Conservation (phyloP, 1,140 invertebrate species). For the Ceratina calcarata region DNA sequence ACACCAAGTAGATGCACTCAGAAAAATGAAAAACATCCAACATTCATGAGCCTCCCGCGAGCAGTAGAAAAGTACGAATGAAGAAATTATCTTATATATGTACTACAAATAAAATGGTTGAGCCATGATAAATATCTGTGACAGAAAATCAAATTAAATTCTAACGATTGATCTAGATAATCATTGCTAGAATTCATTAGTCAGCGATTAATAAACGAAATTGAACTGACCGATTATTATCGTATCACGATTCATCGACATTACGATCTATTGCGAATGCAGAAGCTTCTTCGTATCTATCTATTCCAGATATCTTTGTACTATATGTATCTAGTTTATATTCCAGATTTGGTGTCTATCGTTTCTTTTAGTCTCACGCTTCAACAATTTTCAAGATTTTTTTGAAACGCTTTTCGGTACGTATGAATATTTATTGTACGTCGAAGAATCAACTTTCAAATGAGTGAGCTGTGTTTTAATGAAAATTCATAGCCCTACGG, state of each 20-base stretch:
- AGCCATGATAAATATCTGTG: slow-evolving; percentile 30
- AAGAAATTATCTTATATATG: not conserved
- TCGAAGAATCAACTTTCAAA: slow-evolving; percentile 43
- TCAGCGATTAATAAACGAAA: not conserved
- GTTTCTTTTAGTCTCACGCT: not conserved
- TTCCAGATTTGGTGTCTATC: no score
- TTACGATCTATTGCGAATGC: not conserved
- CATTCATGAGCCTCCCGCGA: no score
- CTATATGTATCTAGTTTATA: no score
- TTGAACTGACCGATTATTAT: not conserved
- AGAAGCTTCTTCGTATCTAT: no score
- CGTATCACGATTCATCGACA: not conserved
- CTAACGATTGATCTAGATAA: slow-evolving; percentile 1
- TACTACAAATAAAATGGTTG: not conserved
- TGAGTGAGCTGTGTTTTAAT: slow-evolving; percentile 21
- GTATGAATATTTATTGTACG: slow-evolving; percentile 39
- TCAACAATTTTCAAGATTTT: slow-evolving; percentile 1
- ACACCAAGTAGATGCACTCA: no score
- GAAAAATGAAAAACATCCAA: no score
- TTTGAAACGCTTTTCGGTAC: not conserved
- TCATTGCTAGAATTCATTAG: slow-evolving; percentile 31
- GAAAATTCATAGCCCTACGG: slow-evolving; percentile 34
- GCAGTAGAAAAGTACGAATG: slow-evolving; percentile 23
- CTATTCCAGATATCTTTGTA: no score
- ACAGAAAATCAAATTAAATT: slow-evolving; percentile 54